Base-by-base conservation (phyloP, 2,888 invertebrate species). In the Dryobota labecula region DNA sequence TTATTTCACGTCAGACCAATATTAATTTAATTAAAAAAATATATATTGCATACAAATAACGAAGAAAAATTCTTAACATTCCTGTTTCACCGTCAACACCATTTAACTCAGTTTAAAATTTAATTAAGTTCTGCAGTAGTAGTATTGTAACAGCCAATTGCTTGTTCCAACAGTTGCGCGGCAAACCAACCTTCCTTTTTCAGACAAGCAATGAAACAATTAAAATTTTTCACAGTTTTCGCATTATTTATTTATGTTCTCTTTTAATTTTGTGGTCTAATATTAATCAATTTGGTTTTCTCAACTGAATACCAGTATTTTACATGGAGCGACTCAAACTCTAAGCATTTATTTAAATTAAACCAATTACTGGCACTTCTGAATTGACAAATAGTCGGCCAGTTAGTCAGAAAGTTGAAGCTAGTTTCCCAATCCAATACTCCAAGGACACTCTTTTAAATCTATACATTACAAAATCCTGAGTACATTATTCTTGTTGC, bases 81-180 rank as follows among this genome's bases (percentile, higher is more conserved):
- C 15, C 47, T 24, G 54, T 49, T 75, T 45, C 43, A 45, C 36
- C 20, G 43, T 24, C 54, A 30, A 60, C 41, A 18, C 20, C 30
- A 33, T 51, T 62, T 45, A 27, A 57, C 61, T 51, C 24, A 36
- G 27, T 62, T 69, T 49, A 38, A 61, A 74, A 51, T 61, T 36
- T 45, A 69, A 62, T 62, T 51, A 70, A 51, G 56, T 76, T n/a
- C 33, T 51, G 24, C 49, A 38, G 56, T 13, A 54, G 58, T 20
- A 47, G 27, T 57, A 57, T 76, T 74, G 69, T 76, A 62, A 69
- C 49, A 61, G 45, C 24, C 56, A 61, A 74, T 62, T 69, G 43
- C 61, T 57, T 57, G 24, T 70, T 70, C 41, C 56, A 70, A 51
- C 33, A 61, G 49, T 70, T 45, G 30, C 18, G 30, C 36, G 41